These are phyloP conservation scores for Linepithema humile DNA, from an alignment of 1,140 invertebrate genomes.

Conservation along the genomic window DNA sequence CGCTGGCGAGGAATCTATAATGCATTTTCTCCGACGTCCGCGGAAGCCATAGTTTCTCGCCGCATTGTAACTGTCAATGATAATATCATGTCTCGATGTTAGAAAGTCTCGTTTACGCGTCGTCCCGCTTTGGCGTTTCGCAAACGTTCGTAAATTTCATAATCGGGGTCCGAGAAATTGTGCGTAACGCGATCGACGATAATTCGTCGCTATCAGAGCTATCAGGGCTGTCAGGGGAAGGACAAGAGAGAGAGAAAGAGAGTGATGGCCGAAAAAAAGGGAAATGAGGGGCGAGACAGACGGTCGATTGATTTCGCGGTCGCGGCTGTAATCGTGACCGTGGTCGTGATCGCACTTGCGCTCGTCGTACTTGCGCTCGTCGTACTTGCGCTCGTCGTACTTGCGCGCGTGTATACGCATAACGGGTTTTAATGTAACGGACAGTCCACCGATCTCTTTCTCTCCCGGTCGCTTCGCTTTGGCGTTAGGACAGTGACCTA, in stretches of 20 bases:
- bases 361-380: constrained; percentile 62
- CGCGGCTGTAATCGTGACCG: neutral
- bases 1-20: neutral
- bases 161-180: too few species aligned
- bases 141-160: too few species aligned
- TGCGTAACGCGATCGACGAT: too few species aligned
- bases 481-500: constrained; percentile 81
- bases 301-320: constrained; percentile 16
- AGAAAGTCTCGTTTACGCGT: neutral
- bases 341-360: constrained; percentile 47
- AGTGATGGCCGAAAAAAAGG: constrained; percentile 40
- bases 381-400: constrained; percentile 56
- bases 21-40: too few species aligned
- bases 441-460: constrained; percentile 72
- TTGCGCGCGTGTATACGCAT: constrained; percentile 69
- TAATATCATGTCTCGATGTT: neutral
- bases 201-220: too few species aligned
- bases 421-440: constrained; percentile 82
- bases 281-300: neutral
- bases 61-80: neutral
- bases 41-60: constrained; percentile 19
- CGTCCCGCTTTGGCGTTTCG: too few species aligned
- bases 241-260: neutral
- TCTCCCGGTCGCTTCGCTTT: constrained; percentile 77
- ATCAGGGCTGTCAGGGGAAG: neutral